These are phyloP conservation scores for Charaxes varanes DNA, from an alignment of 1,140 invertebrate genomes.

Conservation along the genomic window DNA sequence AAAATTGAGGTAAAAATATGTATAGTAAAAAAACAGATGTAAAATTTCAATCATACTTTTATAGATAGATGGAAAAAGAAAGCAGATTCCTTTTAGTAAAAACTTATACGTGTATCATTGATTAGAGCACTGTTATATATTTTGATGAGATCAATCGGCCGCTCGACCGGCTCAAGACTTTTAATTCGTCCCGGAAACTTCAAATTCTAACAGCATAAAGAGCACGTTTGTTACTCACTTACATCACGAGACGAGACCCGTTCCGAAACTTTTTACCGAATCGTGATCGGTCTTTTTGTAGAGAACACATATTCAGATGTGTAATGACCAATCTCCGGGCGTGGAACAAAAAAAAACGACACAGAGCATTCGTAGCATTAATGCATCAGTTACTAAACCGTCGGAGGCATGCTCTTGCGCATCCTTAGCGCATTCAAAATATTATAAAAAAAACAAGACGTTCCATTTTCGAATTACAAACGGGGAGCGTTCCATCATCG, in stretches of 20 bases:
- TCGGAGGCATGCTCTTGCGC: conserved; percentile 63
- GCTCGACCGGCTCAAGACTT: conserved; percentile 6
- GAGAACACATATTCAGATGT: conserved; percentile 68
- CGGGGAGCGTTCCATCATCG: conserved; percentile 47
- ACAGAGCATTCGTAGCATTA: conserved; percentile 61
- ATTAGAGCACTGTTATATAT: conserved; percentile 28
- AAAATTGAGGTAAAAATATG: too few species aligned
- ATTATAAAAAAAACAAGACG: conserved; percentile 65
- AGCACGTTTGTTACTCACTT: conserved; percentile 62
- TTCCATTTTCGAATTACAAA: conserved; percentile 61
- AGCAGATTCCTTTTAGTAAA: too few species aligned
- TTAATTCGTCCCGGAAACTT: conserved; percentile 62
- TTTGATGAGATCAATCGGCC: conserved; percentile 14
- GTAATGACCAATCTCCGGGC: conserved; percentile 69
- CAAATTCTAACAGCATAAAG: conserved; percentile 62
- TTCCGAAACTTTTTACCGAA: conserved; percentile 51
- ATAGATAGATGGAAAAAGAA: too few species aligned
- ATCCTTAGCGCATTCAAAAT: conserved; percentile 67
- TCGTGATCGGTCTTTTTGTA: conserved; percentile 62
- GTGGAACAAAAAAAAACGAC: conserved; percentile 51
- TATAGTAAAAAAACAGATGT: too few species aligned
- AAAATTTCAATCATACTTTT: too few species aligned
- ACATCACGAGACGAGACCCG: conserved; percentile 46
- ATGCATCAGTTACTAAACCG: conserved; percentile 71
- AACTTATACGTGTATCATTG: too few species aligned